Evolutionary conservation across 2,113 vertebrate genomes (phyloP), one percentile per base, ranked within the genome.

Genomic region (Phocoena sinus): DNA sequence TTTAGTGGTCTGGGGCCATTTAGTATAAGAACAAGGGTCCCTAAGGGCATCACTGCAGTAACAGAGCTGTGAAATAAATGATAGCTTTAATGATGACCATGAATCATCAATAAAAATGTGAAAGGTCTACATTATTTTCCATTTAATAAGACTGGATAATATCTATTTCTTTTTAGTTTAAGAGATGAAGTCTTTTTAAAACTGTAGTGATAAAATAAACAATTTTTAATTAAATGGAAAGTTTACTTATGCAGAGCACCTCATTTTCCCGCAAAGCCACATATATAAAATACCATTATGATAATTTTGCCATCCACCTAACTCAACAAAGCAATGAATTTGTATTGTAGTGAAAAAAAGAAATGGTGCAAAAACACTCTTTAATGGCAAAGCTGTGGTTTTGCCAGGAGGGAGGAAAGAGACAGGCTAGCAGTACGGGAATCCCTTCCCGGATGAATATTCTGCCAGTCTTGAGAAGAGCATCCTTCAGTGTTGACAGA

Each of bases 81-180:
- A 85, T 33, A 56, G 31, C 50, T 86, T 93, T 82, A 94, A 84
- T 63, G 81, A 89, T 86, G 76, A 89, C 8, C 21, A 58, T 70
- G 76, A 89, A 95, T 89, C 47, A 81, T 91, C 63, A 95, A 86
- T 88, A 94, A 95, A 95, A 91, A 41, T 88, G n/a, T 86, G 63
- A 96, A 62, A 86, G 3, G 36, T 88, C 73, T 93, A 15, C 21
- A n/a, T 73, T 95, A 91, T 79, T 79, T 89, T 20, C 28, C 31
- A 91, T 60, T 89, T 82, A 95, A 89, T 60, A 95, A 91, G 23
- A 5, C 68, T 88, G 33, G 9, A 9, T 85, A 80, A 73, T 96
- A 44, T 67, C n/a, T 56, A 47, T 23, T 47, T 47, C 44, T 47
- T 62, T 74, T 56, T 28, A 58, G 5, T 68, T 94, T 77, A 73